Evolutionary conservation across 1,140 invertebrate species (phyloP).

Genomic region (Bombus fervidus): DNA sequence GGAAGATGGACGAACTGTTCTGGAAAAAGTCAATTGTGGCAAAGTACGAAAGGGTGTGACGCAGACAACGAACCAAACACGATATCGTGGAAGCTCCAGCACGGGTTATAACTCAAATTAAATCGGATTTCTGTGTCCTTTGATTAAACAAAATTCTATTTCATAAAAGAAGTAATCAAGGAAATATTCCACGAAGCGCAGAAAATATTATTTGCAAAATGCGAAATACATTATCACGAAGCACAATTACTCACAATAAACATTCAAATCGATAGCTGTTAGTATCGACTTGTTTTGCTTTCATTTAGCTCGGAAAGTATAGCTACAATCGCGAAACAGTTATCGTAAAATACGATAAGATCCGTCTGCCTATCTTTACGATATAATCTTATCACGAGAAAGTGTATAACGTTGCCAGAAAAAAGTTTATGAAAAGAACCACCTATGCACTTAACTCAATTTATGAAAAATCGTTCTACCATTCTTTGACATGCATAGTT

Average conservation of each 20-base stretch:
- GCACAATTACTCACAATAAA: not conserved
- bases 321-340: not conserved
- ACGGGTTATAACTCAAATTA: not conserved
- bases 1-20: not conserved
- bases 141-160: not conserved
- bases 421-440: not conserved
- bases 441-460: not conserved
- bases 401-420: not conserved
- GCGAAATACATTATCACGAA: not conserved
- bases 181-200: not conserved
- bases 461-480: not conserved
- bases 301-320: not conserved
- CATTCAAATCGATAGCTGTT: not conserved
- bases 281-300: slow-evolving; percentile 3
- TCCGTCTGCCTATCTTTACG: not conserved
- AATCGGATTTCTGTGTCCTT: not conserved
- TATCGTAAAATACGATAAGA: not conserved
- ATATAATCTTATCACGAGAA: not conserved
- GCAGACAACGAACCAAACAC: not conserved
- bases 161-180: not conserved
- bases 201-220: not conserved
- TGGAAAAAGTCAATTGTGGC: slow-evolving; percentile 21
- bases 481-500: not conserved
- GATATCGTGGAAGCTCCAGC: not conserved
- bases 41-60: slow-evolving; percentile 28